Evolutionary conservation across 2,888 invertebrate species (phyloP), one percentile per base, ranked within the genome.

Genomic region (Trachelus troglodyta): DNA sequence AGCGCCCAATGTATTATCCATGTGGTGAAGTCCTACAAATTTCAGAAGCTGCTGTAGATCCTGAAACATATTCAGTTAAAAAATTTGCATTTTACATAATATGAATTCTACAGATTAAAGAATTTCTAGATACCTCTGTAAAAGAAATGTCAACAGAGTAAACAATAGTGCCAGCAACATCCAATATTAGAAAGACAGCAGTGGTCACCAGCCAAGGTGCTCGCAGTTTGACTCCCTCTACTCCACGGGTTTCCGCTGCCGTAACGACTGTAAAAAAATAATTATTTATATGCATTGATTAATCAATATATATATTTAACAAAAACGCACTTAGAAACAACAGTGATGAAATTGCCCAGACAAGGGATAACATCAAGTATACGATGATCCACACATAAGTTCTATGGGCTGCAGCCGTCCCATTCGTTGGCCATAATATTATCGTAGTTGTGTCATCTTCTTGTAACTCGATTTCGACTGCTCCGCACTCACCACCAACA

Each of bases 271-370:
- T 12, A 23, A 56, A 11, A 3, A 35, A 31, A 34, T 9, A 69
- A 34, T 9, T 11, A 37, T 30, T 33, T 12, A n/a, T 74, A 74
- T 74, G 0, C 3, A 12, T 30, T 23, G 23, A 31, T n/a, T 74
- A 23, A 15, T 33, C 31, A 30, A 35, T 35, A 71, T 33, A 31
- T 71, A 71, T 71, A 15, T 4, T 71, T 71, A 12, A 33, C 30
- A 2, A 71, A 71, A 31, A 71, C 78, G 75, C 33, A 78, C 78
- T 78, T 33, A 78, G 34, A 30, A 78, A 76, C 40, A 78, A 34
- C n/a, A 78, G 76, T 11, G 78, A 69, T 31, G 76, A 69, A n/a
- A 78, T 68, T n/a, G 75, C 76, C 78, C 78, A 78, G 73, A 35
- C 0, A 40, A 73, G 35, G 73, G 75, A 75, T 37, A 75, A 34